Evolutionary conservation across 2,113 vertebrate species (phyloP).

Genomic region (Ivindomyrus marchei): DNA sequence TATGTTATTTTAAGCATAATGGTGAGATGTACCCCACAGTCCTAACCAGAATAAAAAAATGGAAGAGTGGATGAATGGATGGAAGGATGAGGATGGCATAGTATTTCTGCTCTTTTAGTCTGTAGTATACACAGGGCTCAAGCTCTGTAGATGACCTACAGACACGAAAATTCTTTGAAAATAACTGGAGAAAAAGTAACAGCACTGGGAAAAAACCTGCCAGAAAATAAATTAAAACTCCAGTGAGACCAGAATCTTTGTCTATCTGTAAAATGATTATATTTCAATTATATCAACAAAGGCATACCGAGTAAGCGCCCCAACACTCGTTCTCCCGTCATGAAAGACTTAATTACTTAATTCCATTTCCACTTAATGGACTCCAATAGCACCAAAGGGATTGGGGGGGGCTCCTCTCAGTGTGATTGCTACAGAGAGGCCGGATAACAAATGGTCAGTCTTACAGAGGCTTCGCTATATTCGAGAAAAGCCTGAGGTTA

Average conservation of each 20-base stretch:
- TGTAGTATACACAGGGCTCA: background rate
- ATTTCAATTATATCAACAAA: constrained; percentile 22
- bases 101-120: background rate
- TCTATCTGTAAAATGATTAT: constrained; percentile 43
- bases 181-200: background rate
- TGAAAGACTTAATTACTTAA: constrained; percentile 56
- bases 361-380: constrained; percentile 42
- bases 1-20: background rate
- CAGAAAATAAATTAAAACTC: constrained; percentile 13
- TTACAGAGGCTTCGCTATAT: background rate
- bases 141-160: background rate
- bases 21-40: background rate
- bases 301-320: constrained; percentile 2
- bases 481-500: background rate
- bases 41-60: background rate
- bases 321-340: constrained; percentile 31
- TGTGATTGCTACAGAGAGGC: background rate
- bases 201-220: background rate
- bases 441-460: background rate
- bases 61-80: background rate
- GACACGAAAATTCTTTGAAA: background rate
- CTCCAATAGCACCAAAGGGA: constrained; percentile 34
- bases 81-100: background rate
- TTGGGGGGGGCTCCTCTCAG: constrained; percentile 3
- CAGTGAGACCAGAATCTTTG: constrained; percentile 30